Conservation (phyloP, 2,797 vertebrate species). For the Clamator glandarius region DNA sequence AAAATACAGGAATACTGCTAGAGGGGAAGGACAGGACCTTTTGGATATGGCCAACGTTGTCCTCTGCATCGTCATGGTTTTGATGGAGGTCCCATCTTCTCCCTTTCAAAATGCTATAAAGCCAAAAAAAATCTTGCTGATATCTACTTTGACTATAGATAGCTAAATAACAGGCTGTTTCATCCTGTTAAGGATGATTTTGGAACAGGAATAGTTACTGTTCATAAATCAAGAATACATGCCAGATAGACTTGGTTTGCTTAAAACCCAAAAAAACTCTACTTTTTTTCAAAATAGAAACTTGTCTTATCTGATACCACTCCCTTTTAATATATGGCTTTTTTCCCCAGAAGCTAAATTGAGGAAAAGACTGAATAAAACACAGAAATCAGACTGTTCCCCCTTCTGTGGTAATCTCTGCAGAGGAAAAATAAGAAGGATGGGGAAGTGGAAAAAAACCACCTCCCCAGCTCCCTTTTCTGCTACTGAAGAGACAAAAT, state of each 20-base stretch:
- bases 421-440: background rate
- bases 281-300: background rate
- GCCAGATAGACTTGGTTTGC: background rate
- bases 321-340: background rate
- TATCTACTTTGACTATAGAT: background rate
- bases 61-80: background rate
- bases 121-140: background rate
- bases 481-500: background rate
- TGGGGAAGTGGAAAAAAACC: background rate
- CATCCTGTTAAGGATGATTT: background rate
- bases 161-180: conserved; percentile 16
- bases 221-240: background rate
- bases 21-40: conserved; percentile 6
- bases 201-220: background rate
- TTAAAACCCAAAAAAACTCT: background rate
- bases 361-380: background rate
- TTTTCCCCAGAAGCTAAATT: background rate
- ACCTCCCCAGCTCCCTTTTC: background rate
- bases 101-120: background rate
- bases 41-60: background rate
- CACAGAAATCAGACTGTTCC: background rate
- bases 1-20: conserved; percentile 3
- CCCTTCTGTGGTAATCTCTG: background rate
- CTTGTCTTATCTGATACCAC: background rate
- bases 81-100: background rate